Percentiles rank a stretch among this genome's conserved stretches.
Evolutionary conservation across 2,888 invertebrate genomes (phyloP).

Genomic region (Acleris literana): DNA sequence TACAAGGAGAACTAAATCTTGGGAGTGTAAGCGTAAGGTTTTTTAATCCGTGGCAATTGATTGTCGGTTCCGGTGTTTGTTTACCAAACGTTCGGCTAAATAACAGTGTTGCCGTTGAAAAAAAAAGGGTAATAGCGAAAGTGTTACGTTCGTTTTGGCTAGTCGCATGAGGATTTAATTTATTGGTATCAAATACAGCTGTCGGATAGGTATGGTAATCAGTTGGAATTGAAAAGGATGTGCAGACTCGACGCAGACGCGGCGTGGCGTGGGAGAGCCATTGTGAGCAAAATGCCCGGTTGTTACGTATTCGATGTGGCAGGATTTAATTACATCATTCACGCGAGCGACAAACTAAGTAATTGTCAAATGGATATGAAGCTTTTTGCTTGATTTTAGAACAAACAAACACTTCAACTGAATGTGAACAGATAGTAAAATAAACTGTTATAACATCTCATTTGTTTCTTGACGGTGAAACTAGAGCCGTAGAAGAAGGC

Average conservation of each 20-base stretch:
- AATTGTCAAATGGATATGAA: constrained; percentile 7
- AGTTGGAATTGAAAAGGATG: constrained; percentile 69
- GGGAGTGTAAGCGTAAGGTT: constrained; percentile 44
- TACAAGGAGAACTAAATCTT: constrained; percentile 51
- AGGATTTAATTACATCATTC: constrained; percentile 38
- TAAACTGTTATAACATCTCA: too few species aligned
- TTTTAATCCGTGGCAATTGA: constrained; percentile 39
- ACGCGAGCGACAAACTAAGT: constrained; percentile 24
- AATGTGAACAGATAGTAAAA: too few species aligned
- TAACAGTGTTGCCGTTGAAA: constrained; percentile 69
- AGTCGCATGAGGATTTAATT: constrained; percentile 58
- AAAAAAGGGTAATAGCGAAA: constrained; percentile 72
- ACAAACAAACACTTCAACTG: neutral
- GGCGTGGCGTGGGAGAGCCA: constrained; percentile 72
- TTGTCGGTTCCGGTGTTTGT: constrained; percentile 40
- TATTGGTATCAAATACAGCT: constrained; percentile 41
- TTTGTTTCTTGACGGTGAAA: neutral
- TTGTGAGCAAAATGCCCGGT: constrained; percentile 70
- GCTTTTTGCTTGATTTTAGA: constrained; percentile 18
- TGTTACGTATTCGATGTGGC: constrained; percentile 63
- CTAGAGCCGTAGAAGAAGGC: constrained; percentile 44
- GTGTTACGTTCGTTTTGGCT: constrained; percentile 73
- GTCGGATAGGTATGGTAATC: constrained; percentile 69
- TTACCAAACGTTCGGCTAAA: constrained; percentile 58
- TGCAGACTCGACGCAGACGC: constrained; percentile 70